Base-by-base conservation (phyloP, 1,140 invertebrate genomes). In the Tachypleus tridentatus region DNA sequence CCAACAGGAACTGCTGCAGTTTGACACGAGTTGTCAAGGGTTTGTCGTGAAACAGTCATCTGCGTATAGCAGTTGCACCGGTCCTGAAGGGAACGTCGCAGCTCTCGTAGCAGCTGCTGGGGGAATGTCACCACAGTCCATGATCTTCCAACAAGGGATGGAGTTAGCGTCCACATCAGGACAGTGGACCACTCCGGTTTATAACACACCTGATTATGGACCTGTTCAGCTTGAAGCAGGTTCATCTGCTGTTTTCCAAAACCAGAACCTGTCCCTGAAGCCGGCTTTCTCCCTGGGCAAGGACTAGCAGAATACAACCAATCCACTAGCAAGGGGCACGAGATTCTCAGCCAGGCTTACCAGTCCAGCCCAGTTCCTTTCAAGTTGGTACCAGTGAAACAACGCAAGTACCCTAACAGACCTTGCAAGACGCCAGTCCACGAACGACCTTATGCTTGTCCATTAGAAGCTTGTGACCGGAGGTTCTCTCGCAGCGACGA, bases 371-470 rank as follows among this genome's bases (percentile, higher is more conserved):
- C 85, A 6, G 80, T 91, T 62, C 91, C 92, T 0, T 77, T 95
- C 1, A 88, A 91, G 73, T 78, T 96, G 66, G 87, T 95, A 48
- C 89, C 91, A 0, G 92, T 97, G 0, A 97, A 97, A 75, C 91
- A 93, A 4, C 81, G 94, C 60, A 97, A 97, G 74, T 97, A 97
- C 76, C 94, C 94, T 0, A 97, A 95, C 79, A 80, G 94, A 61
- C 94, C 94, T 8, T 95, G 91, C 77, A 98, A 98, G 78, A 98
- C 96, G 3, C 95, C 97, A 1, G 91, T 97, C 4, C 94, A 98
- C 76, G 96, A 99, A 77, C 81, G 96, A 9, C 97, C 97, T 0
- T 98, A 98, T 80, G 93, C 95, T 11, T 99, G 97, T 77, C 97
- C 96, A 0, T 93, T 98, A 3, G 93, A 97, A 73, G 87, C 88